These are phyloP conservation scores for Coelinius sp. DNA, from an alignment of 2,888 invertebrate genomes.

Conservation along the genomic window DNA sequence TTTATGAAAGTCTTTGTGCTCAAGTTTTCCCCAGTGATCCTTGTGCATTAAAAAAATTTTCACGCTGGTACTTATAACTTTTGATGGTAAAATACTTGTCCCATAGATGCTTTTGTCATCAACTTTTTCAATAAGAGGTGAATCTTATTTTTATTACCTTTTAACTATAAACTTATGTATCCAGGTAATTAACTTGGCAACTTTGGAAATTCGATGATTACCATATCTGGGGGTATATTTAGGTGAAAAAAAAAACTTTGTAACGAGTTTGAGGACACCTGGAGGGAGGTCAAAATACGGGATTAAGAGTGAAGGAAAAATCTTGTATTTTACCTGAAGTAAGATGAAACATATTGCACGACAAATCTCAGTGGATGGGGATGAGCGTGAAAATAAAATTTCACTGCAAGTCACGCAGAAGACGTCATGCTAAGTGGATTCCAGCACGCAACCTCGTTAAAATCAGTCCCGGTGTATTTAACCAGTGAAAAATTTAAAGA, in stretches of 20 bases:
- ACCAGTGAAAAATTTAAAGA: not conserved
- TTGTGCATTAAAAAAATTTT: slow-evolving; percentile 35
- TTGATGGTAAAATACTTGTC: slow-evolving; percentile 27
- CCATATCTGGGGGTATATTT: slow-evolving; percentile 2
- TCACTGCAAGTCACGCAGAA: slow-evolving; percentile 26
- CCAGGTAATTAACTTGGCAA: slow-evolving; percentile 26
- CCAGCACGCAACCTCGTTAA: slow-evolving; percentile 46
- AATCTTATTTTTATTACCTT: not conserved
- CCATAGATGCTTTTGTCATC: slow-evolving; percentile 20
- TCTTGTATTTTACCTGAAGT: not conserved
- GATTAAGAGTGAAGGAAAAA: not conserved
- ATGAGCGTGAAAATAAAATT: slow-evolving; percentile 23
- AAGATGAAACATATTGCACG: slow-evolving; percentile 14
- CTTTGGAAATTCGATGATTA: slow-evolving; percentile 2
- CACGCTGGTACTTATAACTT: slow-evolving; percentile 30
- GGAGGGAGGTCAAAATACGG: not conserved
- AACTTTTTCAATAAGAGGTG: slow-evolving; percentile 36
- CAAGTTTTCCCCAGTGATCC: slow-evolving; percentile 22
- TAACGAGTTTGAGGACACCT: not conserved
- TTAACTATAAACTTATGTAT: slow-evolving; percentile 26
- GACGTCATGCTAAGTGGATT: slow-evolving; percentile 48
- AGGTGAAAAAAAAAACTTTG: not conserved
- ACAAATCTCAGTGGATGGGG: not conserved
- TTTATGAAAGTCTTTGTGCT: slow-evolving; percentile 33
- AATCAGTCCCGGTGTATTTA: not conserved